Base-by-base conservation (phyloP, 2,888 invertebrate genomes). In the Macaria notata region DNA sequence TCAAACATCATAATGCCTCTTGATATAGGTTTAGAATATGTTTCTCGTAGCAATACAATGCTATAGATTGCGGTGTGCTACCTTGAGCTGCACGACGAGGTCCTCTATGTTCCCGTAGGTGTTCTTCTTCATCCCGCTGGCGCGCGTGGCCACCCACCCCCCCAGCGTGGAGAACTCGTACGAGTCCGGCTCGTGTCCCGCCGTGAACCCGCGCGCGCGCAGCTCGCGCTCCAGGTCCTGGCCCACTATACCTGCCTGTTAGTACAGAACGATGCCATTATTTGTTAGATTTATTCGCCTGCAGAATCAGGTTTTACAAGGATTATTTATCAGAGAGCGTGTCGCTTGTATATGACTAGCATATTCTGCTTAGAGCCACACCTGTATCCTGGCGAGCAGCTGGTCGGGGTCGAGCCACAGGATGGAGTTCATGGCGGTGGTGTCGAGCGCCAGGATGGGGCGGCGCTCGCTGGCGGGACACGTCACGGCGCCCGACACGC, bases 41-140 rank as follows among this genome's bases (percentile, higher is more conserved):
- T 19, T 19, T 19, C 19, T 19, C 19, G 19, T 19, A 19, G 19
- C 19, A 19, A 19, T 19, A 19, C 19, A 19, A 19, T 19, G 33
- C 1, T 36, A 36, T 36, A 4, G 7, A 36, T 36, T 7, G 7
- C 3, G 7, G 5, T 4, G 39, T 44, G 19, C 96, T 93, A 98
- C 95, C 84, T 95, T 96, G 0, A 97, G 95, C 71, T 98, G 96
- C 2, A 99, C 96, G 8, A 99, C 88, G 49, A 99, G 92, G 79
- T 99, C 99, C 83, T 99, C 99, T 61, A 99, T 99, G 78, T 99
- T 99, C 0, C 99, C 99, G 70, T 99, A 99, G 0, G 96, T 94
- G 82, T 99, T 99, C 85, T 99, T 99, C 92, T 99, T 99, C 99
- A 99, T 99, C 53, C 99, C 99, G n/a, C 98, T 98, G 0, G 98